Percentiles rank a stretch among this genome's conserved stretches.
phyloP scores from a whole-genome alignment of 2,113 vertebrate species.

The Tragulus kanchil region DNA sequence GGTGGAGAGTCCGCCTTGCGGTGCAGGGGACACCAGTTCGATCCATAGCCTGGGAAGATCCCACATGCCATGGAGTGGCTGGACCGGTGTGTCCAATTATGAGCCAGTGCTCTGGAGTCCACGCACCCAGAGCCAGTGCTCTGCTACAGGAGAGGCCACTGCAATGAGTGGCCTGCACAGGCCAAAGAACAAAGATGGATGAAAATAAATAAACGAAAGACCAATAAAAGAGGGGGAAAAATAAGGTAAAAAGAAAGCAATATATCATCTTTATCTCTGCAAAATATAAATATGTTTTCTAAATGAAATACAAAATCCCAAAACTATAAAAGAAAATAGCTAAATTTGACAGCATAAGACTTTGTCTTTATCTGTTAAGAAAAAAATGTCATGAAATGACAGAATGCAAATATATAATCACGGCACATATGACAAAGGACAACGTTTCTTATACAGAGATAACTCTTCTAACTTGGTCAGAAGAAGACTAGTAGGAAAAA shows the following conservation, averaged over 20 bases:
- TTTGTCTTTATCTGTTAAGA: conserved; percentile 2
- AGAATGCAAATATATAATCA: background rate
- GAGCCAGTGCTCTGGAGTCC: too few relatives aligned
- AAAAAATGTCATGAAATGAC: background rate
- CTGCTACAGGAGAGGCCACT: too few relatives aligned
- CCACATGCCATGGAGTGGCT: too few relatives aligned
- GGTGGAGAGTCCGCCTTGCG: too few relatives aligned
- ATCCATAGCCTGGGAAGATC: too few relatives aligned
- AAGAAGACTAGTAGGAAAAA: background rate
- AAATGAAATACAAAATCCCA: conserved; percentile 27
- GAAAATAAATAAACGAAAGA: too few relatives aligned
- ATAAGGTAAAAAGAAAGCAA: conserved; percentile 50
- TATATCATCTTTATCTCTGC: background rate
- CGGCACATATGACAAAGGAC: background rate
- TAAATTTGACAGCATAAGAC: background rate
- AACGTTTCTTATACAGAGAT: background rate
- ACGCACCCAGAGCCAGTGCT: too few relatives aligned
- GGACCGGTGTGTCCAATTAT: too few relatives aligned
- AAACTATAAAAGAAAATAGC: background rate
- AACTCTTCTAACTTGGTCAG: background rate
- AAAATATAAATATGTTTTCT: conserved; percentile 23
- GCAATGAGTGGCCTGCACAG: too few relatives aligned
- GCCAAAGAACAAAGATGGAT: too few relatives aligned
- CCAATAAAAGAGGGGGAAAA: too few relatives aligned
- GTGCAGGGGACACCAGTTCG: too few relatives aligned